Evolutionary conservation across 64 coral and sea anemone genomes (phyloP).

Genomic region (Platygyra sinensis): DNA sequence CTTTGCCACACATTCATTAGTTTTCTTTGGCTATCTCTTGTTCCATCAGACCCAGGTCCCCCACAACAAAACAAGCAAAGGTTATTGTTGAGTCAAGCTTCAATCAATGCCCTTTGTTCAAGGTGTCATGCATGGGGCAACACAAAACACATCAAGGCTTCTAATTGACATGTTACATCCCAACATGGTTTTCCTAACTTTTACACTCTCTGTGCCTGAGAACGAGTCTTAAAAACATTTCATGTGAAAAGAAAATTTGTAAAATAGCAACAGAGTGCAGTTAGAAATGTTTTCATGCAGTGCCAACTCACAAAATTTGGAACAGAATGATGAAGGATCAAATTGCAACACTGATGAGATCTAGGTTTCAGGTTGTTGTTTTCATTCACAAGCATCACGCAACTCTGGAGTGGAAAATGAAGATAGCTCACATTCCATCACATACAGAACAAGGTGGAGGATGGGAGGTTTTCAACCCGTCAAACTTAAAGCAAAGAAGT

Average conservation of each 20-base stretch:
- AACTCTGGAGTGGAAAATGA: not conserved
- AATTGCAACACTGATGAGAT: constrained; percentile 1
- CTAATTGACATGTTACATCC: constrained; percentile 25
- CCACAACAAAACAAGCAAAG: not conserved
- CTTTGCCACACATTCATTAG: not conserved
- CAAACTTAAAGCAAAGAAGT: not conserved
- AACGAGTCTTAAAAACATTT: not conserved
- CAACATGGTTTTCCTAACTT: constrained; percentile 1
- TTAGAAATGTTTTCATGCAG: not conserved
- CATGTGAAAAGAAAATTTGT: not conserved
- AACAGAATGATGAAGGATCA: constrained; percentile 18
- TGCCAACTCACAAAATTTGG: not conserved
- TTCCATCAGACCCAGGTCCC: constrained; percentile 27
- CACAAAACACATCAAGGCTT: not conserved
- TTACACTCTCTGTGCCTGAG: not conserved
- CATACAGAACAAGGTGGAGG: not conserved
- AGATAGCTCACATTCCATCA: constrained; percentile 27
- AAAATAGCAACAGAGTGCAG: not conserved
- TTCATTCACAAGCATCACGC: not conserved
- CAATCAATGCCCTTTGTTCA: constrained; percentile 25
- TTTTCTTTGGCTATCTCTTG: constrained; percentile 41
- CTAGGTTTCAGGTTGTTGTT: not conserved
- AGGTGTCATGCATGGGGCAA: not conserved
- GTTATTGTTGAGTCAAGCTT: constrained; percentile 4
- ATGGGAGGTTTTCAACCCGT: not conserved